phyloP scores from a whole-genome alignment of 92 coral and sea anemone genomes.

The Ricordea florida region DNA sequence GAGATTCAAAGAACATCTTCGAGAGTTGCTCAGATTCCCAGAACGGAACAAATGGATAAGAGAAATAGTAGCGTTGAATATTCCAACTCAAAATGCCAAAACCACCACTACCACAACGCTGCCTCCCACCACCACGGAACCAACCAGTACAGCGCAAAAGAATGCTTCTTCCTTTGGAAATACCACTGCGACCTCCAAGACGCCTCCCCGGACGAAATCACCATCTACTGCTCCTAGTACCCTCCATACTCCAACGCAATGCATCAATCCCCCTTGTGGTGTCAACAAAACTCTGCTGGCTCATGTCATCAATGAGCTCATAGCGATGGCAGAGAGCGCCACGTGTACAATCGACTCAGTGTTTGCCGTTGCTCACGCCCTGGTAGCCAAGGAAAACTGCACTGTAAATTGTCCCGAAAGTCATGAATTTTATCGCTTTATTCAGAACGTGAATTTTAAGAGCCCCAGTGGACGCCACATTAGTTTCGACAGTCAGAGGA shows the following conservation, averaged over 20 bases:
- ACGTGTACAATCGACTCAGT: constrained; percentile 88
- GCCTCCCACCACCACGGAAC: background rate
- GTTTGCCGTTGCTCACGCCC: constrained; percentile 71
- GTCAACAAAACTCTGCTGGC: constrained; percentile 45
- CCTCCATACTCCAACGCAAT: constrained; percentile 2
- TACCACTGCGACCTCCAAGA: constrained; percentile 3
- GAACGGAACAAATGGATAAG: constrained; percentile 23
- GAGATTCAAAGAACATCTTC: constrained; percentile 48
- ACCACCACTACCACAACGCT: constrained; percentile 1
- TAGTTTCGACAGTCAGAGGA: constrained; percentile 61
- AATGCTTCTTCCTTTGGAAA: background rate
- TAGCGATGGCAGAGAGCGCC: constrained; percentile 66
- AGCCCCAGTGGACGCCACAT: constrained; percentile 69
- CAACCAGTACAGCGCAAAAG: background rate
- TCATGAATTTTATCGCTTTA: constrained; percentile 33
- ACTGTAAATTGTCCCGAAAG: constrained; percentile 33
- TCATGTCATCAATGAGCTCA: constrained; percentile 43
- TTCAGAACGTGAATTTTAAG: constrained; percentile 64
- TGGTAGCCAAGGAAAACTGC: constrained; percentile 58
- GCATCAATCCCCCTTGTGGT: constrained; percentile 55
- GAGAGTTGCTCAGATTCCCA: background rate
- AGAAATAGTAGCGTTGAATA: constrained; percentile 2
- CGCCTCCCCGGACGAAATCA: constrained; percentile 7
- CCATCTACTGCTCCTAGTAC: constrained; percentile 1
- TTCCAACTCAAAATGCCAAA: background rate